A percentile compares a stretch with the other conserved stretches of the same genome.
Evolutionary conservation across 2,113 vertebrate species (phyloP).

Genomic region (Condylura cristata): DNA sequence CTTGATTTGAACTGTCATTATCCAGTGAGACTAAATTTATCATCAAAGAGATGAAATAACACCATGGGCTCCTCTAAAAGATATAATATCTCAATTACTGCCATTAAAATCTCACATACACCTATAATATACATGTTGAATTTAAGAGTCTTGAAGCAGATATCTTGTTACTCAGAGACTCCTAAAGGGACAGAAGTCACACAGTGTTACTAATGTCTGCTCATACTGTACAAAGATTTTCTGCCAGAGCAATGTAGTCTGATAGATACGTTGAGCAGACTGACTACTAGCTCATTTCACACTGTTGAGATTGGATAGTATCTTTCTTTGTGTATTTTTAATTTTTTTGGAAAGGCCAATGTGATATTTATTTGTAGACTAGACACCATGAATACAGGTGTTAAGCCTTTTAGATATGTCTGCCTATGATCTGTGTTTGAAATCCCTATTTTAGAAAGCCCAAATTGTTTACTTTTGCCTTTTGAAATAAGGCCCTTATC

Average conservation of each 20-base stretch:
- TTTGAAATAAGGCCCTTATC: neutral
- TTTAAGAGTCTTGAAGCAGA: slow-evolving; percentile 38
- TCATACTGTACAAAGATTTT: slow-evolving; percentile 19
- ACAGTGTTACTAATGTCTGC: neutral
- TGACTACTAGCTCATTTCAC: neutral
- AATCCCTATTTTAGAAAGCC: neutral
- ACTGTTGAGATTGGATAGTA: slow-evolving; percentile 13
- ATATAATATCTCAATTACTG: slow-evolving; percentile 69
- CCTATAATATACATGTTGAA: slow-evolving; percentile 38
- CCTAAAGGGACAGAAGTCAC: slow-evolving; percentile 24
- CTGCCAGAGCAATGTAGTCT: neutral
- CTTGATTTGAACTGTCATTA: slow-evolving; percentile 62
- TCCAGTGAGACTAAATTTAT: slow-evolving; percentile 59
- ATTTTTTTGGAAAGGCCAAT: slow-evolving; percentile 53
- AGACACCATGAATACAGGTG: neutral
- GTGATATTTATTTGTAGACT: slow-evolving; percentile 62
- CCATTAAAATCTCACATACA: slow-evolving; percentile 63
- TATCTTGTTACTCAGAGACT: slow-evolving; percentile 35
- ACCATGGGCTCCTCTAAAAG: slow-evolving; percentile 42
- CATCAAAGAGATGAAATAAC: slow-evolving; percentile 56
- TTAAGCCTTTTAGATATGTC: slow-evolving; percentile 41
- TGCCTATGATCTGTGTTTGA: slow-evolving; percentile 1
- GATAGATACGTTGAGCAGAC: neutral
- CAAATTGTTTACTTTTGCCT: neutral
- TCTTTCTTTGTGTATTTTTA: slow-evolving; percentile 52